Evolutionary conservation across 2,797 vertebrate genomes (phyloP), one percentile per base, ranked within the genome.

Genomic region (Enteromius radiatus): DNA sequence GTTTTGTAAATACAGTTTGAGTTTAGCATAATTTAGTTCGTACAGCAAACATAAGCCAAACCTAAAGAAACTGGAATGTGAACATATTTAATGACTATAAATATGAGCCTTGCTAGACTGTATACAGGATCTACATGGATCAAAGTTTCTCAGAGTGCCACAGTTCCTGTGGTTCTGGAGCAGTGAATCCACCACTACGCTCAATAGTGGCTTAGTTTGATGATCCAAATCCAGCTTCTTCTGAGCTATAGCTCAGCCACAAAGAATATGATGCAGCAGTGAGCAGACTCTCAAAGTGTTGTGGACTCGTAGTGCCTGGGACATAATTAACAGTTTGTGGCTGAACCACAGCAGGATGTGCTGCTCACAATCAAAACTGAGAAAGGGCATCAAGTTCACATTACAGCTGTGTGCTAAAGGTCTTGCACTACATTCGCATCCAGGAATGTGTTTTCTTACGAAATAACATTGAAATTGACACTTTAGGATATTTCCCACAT

Each of bases 321-420:
- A 63, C 41, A 41, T 78, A 84, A 84, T 83, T 49, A 84, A 79
- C 69, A 65, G 52, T 69, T 52, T 76, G 52, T 43, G 73, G 78
- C 64, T 84, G 2, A 54, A 67, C 76, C 82, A 75, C 59, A 84
- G 38, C 43, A 56, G 59, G 28, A 49, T 75, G 12, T 61, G 52
- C 17, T 76, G 71, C 43, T 76, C 38, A 76, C 36, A 76, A 36
- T 71, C 78, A 23, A 47, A 47, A 47, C 52, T 31, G 52, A 33
- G 36, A 80, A 70, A 21, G 52, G 67, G 41, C 67, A 71, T 61
- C 52, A 21, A 43, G 67, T 47, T 80, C 67, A 36, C 7, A 21
- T 79, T 69, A 43, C 36, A 80, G 49, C n/a, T 70, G 31, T 33
- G 36, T 59, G n/a, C 52, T 54, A 41, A 15, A 56, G 2, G n/a